Evolutionary conservation across 2,888 invertebrate genomes (phyloP), one percentile per base, ranked within the genome.

Genomic region (Physocephala rufipes): DNA sequence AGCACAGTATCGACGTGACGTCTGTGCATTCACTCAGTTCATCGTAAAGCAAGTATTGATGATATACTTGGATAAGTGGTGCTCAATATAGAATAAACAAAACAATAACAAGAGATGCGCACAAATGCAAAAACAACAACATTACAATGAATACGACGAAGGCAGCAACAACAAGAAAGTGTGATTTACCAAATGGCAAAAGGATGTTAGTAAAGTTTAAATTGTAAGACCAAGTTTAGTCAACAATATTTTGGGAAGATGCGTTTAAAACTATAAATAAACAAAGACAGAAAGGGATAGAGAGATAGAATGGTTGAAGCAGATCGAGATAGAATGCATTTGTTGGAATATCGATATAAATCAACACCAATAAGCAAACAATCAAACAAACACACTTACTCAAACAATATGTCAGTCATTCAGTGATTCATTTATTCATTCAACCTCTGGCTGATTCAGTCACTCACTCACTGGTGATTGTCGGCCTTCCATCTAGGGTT

Each of bases 181-280:
- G 36, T 36, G 36, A 36, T 36, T 36, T 36, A 36, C 36, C 36
- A 36, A 36, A 36, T 36, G 79, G 82, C 79, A 81, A 82, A 81
- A 82, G 77, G 80, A 76, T 82, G 81, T 81, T 80, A 51, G 51
- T n/a, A 36, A 68, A 68, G 49, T 62, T 68, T 51, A 61, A 68
- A 61, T 4, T n/a, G 15, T 28, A 7, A 43, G 61, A 61, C 59
- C 49, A 62, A 58, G 49, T 49, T 68, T 68, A 49, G 68, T 62
- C 61, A 68, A 36, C 36, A 36, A 68, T 62, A 68, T 68, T 68
- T 68, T 62, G 51, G 43, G n/a, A 5, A 24, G 45, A 61, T 59
- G 49, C n/a, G 68, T 16, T 68, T 30, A 59, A 67, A 67, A 49
- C 26, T 51, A 43, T 24, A 12, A 68, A 43, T n/a, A n/a, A n/a